These are phyloP conservation scores for Camponotus vicinus DNA, from an alignment of 1,140 invertebrate genomes.

Conservation along the genomic window DNA sequence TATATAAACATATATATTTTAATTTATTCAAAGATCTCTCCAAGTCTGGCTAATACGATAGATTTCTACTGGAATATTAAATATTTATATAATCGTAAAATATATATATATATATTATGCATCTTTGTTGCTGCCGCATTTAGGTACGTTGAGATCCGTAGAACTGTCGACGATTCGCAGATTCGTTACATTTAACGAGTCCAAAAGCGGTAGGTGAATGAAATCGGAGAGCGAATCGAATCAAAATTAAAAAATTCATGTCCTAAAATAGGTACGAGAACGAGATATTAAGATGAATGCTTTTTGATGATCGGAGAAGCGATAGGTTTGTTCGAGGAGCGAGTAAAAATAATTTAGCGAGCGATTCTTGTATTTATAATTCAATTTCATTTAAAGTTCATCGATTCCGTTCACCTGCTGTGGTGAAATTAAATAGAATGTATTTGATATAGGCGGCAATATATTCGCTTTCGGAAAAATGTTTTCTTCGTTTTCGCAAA, in stretches of 20 bases:
- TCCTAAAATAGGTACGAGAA: neutral
- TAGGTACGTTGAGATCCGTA: neutral
- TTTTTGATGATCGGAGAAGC: neutral
- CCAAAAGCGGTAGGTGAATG: conserved; percentile 18
- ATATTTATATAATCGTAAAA: conserved; percentile 38
- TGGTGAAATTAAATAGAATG: neutral
- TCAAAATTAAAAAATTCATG: conserved; percentile 7
- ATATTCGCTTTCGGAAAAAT: neutral
- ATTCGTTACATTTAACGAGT: conserved; percentile 38
- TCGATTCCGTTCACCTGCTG: conserved; percentile 27
- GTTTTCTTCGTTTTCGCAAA: neutral
- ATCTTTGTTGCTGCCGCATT: conserved; percentile 47
- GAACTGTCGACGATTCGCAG: conserved; percentile 12
- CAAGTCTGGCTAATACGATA: conserved; percentile 7
- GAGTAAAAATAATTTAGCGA: neutral
- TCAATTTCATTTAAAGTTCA: neutral
- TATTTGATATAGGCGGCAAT: conserved; percentile 2
- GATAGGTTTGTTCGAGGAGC: neutral
- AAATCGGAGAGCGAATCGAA: neutral
- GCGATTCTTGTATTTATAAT: conserved; percentile 14
- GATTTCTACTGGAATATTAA: conserved; percentile 44
- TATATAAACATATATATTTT: conserved; percentile 13
- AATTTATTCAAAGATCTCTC: conserved; percentile 20
- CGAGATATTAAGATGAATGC: neutral
- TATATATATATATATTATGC: neutral